These are phyloP conservation scores for Edolisoma coerulescens DNA, from an alignment of 2,113 vertebrate genomes.

Conservation along the genomic window DNA sequence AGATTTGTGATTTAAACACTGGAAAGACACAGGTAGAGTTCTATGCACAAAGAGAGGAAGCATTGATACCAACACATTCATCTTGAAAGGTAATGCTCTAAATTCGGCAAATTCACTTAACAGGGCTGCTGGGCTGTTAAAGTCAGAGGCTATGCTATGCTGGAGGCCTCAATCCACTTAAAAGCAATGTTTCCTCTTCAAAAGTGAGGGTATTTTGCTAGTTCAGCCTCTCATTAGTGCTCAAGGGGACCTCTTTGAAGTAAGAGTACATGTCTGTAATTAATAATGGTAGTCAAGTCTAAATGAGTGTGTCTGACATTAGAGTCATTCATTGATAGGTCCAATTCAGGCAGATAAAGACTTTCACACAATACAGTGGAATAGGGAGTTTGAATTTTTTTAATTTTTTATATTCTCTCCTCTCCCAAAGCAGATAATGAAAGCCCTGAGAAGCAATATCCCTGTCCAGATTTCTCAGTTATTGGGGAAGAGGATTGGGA, in stretches of 20 bases:
- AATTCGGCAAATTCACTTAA: not conserved
- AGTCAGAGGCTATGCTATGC: not conserved
- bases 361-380: not conserved
- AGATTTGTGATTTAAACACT: not conserved
- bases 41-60: not conserved
- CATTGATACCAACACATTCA: not conserved
- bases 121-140: not conserved
- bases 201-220: not conserved
- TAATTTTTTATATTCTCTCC: not conserved
- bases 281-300: not conserved
- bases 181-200: not conserved
- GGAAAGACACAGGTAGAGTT: not conserved
- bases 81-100: not conserved
- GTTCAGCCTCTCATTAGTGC: not conserved
- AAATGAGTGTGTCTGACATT: not conserved
- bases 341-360: not conserved
- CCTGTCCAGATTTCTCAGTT: not conserved
- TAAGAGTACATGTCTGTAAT: not conserved
- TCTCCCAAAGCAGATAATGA: not conserved
- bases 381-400: not conserved
- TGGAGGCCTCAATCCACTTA: not conserved
- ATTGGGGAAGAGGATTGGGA: not conserved
- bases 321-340: not conserved
- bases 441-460: not conserved
- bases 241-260: not conserved